Evolutionary conservation across 2,888 invertebrate genomes (phyloP), one percentile per base, ranked within the genome.

Genomic region (Zaprionus lineosus): DNA sequence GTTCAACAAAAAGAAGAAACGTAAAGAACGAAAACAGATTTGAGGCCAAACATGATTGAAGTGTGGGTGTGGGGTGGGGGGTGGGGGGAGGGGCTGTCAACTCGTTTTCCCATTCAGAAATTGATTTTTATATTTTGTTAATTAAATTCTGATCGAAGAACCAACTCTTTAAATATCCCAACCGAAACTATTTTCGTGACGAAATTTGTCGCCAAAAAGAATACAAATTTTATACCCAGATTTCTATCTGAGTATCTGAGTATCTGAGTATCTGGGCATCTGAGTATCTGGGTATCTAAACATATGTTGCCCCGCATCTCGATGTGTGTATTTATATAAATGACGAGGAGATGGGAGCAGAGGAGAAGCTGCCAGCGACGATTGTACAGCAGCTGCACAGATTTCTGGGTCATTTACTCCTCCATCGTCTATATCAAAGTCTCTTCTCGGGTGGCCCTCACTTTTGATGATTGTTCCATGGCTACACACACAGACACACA

Each of bases 171-270:
- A 78, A 70, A 75, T 77, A 77, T 53, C 48, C 7, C 33, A 2
- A 3, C 6, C 4, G n/a, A 24, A 24, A n/a, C n/a, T n/a, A n/a
- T n/a, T 24, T 19, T 18, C 33, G 31, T 46, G 56, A 41, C 46
- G 50, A 52, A 44, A 57, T 67, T 26, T 81, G 84, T 81, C 84
- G 84, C 65, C 65, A 79, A 82, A 83, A 67, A 55, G 47, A 58
- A 48, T n/a, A n/a, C n/a, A 50, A 40, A 15, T 39, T 29, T 44
- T 19, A 47, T n/a, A n/a, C n/a, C n/a, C n/a, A n/a, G n/a, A n/a
- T n/a, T n/a, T n/a, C n/a, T n/a, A n/a, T n/a, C n/a, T n/a, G n/a
- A n/a, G n/a, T 52, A 51, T 41, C 24, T 7, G 6, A 24, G n/a
- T n/a, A 9, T n/a, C n/a, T n/a, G n/a, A n/a, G n/a, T n/a, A n/a